Evolutionary conservation across 2,888 invertebrate genomes (phyloP).

Genomic region (Serrognathus titanus): DNA sequence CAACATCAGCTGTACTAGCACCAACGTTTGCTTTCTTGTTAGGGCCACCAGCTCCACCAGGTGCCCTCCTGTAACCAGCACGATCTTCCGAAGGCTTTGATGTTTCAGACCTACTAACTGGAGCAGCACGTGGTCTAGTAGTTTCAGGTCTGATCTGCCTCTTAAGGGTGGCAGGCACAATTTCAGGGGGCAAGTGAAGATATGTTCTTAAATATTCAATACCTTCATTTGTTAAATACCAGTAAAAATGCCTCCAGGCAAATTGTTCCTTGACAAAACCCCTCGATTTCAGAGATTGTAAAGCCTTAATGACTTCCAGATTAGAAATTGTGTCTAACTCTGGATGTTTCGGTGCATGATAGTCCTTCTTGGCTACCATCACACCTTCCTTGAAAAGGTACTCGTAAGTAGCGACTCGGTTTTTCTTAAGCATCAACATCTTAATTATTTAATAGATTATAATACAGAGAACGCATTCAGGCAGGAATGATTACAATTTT

Average conservation of each 20-base stretch:
- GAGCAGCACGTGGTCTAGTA: conserved; percentile 71
- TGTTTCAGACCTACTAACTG: conserved; percentile 64
- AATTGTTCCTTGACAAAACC: conserved; percentile 99
- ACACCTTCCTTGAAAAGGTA: conserved; percentile 99
- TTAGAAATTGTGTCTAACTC: conserved; percentile 94
- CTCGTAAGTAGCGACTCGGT: conserved; percentile 94
- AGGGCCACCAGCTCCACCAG: conserved; percentile 57
- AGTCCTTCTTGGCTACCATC: conserved; percentile 98
- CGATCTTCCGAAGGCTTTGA: conserved; percentile 79
- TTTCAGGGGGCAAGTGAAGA: conserved; percentile 96
- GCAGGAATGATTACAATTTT: too few species aligned
- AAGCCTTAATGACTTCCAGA: conserved; percentile 96
- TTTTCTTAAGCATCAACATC: conserved; percentile 99
- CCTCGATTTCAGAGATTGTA: conserved; percentile 94
- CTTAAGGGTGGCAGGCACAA: conserved; percentile 96
- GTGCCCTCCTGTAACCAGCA: conserved; percentile 76
- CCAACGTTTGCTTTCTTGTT: conserved; percentile 98
- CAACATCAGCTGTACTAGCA: conserved; percentile 87
- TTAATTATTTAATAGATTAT: too few species aligned
- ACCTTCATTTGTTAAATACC: conserved; percentile 98
- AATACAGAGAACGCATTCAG: too few species aligned
- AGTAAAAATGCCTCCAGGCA: conserved; percentile 99
- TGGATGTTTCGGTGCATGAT: conserved; percentile 96
- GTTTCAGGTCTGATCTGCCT: conserved; percentile 84
- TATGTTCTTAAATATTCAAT: conserved; percentile 94